A percentile compares a stretch with the other conserved stretches of the same genome.
Conservation (phyloP, 1,140 invertebrate genomes). For the Sipha flava region DNA sequence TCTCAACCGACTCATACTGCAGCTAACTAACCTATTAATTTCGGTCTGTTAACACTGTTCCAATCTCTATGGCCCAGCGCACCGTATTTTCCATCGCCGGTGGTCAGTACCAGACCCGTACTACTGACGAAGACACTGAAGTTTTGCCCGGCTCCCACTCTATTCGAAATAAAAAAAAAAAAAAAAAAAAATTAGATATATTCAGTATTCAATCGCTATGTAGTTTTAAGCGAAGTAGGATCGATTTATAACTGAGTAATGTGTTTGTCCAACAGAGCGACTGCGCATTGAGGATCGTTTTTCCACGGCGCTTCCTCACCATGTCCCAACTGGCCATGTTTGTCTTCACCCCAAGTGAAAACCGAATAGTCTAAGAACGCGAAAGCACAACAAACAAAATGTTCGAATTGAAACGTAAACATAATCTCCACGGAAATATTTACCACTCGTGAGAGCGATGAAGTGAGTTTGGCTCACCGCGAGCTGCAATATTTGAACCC, state of each 20-base stretch:
- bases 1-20: no score
- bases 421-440: no score
- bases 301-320: constrained; percentile 49
- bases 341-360: constrained; percentile 63
- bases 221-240: no score
- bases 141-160: constrained; percentile 50
- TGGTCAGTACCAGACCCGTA: constrained; percentile 61
- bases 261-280: constrained; percentile 53
- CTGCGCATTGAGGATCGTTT: constrained; percentile 51
- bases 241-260: constrained; percentile 54
- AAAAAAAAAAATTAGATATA: no score
- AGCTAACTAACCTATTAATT: constrained; percentile 56
- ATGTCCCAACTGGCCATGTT: constrained; percentile 59
- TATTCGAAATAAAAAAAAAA: constrained; percentile 34
- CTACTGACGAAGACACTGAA: constrained; percentile 60
- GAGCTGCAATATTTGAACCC: constrained; percentile 49
- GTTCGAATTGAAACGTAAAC: no score
- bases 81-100: constrained; percentile 57
- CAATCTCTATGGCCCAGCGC: constrained; percentile 62
- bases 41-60: constrained; percentile 51
- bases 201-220: no score
- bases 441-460: constrained; percentile 56
- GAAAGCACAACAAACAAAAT: neutral
- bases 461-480: constrained; percentile 59
- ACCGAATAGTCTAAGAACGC: constrained; percentile 50